Conservation (phyloP, 2,113 vertebrate species). For the Rallus limicola region DNA sequence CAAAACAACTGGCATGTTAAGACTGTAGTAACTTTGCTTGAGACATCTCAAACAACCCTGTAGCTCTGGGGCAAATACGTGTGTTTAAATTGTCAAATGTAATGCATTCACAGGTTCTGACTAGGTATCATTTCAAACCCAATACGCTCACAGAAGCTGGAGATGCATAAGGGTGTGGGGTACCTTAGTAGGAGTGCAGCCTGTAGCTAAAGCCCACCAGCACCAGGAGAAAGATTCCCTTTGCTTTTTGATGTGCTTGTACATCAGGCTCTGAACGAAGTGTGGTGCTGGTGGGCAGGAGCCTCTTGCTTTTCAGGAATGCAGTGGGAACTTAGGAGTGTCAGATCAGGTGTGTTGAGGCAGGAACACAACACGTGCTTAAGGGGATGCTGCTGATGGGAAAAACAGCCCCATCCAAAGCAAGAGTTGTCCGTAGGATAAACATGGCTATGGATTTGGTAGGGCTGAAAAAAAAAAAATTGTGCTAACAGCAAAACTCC, state of each 20-base stretch:
- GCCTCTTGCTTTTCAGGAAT: neutral
- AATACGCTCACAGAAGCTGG: neutral
- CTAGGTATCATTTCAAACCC: neutral
- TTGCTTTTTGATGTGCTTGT: conserved; percentile 22
- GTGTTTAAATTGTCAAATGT: neutral
- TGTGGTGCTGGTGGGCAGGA: neutral
- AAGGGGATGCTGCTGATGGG: neutral
- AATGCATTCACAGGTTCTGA: neutral
- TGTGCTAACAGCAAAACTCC: neutral
- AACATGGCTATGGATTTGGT: neutral
- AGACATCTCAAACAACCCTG: neutral
- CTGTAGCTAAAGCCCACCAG: conserved; percentile 18
- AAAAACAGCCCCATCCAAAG: neutral
- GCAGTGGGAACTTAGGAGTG: neutral
- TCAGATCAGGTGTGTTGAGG: neutral
- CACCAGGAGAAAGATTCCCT: neutral
- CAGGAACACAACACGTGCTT: neutral
- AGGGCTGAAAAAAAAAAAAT: neutral
- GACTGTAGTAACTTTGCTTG: neutral
- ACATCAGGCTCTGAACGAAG: neutral
- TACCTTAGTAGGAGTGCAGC: neutral
- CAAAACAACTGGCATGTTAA: neutral
- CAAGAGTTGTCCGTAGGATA: neutral
- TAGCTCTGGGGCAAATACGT: neutral
- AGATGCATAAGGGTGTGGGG: neutral